Conservation (phyloP, 2,797 vertebrate genomes). For the Loriculus beryllinus region DNA sequence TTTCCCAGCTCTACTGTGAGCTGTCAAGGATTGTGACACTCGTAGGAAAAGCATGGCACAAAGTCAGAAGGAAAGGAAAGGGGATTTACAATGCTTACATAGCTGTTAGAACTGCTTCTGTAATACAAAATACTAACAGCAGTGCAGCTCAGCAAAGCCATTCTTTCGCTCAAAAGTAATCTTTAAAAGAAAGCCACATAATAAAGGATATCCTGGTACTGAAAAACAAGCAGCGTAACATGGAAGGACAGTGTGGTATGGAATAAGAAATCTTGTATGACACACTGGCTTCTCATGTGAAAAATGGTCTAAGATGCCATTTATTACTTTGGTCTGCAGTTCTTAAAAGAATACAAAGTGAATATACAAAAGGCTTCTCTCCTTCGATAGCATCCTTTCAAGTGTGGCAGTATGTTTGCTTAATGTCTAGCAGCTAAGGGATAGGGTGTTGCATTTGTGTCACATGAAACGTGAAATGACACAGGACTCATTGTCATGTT, state of each 20-base stretch:
- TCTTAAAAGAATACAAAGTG: constrained; percentile 64
- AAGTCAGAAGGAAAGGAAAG: not conserved
- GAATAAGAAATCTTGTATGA: constrained; percentile 64
- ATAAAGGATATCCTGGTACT: constrained; percentile 46
- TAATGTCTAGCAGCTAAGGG: constrained; percentile 64
- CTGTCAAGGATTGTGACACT: not conserved
- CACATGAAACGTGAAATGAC: constrained; percentile 64
- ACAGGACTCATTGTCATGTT: constrained; percentile 13
- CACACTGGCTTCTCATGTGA: constrained; percentile 57
- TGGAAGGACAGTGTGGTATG: constrained; percentile 60
- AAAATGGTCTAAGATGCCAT: constrained; percentile 67
- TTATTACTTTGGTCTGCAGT: constrained; percentile 57
- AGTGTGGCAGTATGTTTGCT: constrained; percentile 58
- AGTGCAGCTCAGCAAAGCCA: not conserved
- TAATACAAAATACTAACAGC: not conserved
- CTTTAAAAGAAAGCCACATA: not conserved
- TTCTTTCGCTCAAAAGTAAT: constrained; percentile 31
- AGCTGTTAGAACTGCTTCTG: not conserved
- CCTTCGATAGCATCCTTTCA: constrained; percentile 48
- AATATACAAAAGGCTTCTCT: constrained; percentile 66
- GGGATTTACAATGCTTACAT: not conserved
- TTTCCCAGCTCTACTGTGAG: not conserved
- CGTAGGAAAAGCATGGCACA: not conserved
- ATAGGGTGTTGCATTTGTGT: constrained; percentile 47
- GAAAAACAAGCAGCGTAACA: constrained; percentile 69